phyloP scores from a whole-genome alignment of 2,888 invertebrate genomes.

The Nebria brevicollis region DNA sequence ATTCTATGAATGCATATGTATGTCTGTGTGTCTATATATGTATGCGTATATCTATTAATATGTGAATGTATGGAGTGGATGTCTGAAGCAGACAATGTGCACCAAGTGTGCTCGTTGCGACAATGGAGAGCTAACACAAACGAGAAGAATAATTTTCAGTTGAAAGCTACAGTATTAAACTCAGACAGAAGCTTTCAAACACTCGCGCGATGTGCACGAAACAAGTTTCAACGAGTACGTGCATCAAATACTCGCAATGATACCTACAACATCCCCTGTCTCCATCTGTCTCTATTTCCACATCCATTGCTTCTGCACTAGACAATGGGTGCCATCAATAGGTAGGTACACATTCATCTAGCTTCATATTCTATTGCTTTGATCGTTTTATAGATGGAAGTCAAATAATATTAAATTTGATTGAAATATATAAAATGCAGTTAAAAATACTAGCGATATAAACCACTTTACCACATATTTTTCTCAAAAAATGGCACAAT shows the following conservation, averaged over 20 bases:
- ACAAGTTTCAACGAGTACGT: slow-evolving; percentile 25
- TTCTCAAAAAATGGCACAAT: no score
- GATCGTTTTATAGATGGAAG: not conserved
- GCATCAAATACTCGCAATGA: slow-evolving; percentile 26
- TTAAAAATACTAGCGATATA: no score
- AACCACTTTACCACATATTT: no score
- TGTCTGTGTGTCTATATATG: not conserved
- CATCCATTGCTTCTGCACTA: not conserved
- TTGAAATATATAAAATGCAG: no score
- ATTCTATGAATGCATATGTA: not conserved
- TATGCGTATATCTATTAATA: not conserved
- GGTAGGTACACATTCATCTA: not conserved
- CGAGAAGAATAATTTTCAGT: slow-evolving; percentile 41
- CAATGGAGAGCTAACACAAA: slow-evolving; percentile 32
- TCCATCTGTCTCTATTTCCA: not conserved
- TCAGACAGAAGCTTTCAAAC: slow-evolving; percentile 36
- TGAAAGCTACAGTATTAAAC: slow-evolving; percentile 37
- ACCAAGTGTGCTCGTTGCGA: slow-evolving; percentile 30
- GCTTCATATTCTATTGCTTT: not conserved
- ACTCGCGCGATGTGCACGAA: slow-evolving; percentile 13
- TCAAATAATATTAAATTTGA: not conserved
- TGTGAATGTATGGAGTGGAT: not conserved
- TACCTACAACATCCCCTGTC: slow-evolving; percentile 9
- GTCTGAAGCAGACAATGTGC: slow-evolving; percentile 19
- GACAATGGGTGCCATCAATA: not conserved